Conservation (phyloP, 2,888 invertebrate genomes). For the Lasius fuliginosus region DNA sequence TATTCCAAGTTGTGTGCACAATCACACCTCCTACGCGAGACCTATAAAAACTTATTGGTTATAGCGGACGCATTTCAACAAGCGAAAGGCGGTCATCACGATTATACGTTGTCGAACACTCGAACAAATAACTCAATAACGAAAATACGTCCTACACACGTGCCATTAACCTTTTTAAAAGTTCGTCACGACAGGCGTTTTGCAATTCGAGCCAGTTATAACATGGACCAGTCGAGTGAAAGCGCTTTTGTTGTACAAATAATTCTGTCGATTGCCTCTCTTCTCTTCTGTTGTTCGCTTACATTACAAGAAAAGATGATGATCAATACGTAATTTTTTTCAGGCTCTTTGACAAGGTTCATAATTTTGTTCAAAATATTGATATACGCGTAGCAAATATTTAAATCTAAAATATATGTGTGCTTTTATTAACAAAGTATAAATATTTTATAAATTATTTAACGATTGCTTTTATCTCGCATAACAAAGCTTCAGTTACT, state of each 20-base stretch:
- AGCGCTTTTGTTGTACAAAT: constrained; percentile 64
- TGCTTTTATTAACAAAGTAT: background rate
- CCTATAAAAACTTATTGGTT: constrained; percentile 54
- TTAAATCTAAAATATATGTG: background rate
- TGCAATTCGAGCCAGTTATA: constrained; percentile 66
- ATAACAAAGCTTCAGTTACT: no score
- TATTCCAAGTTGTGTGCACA: constrained; percentile 8
- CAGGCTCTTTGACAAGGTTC: background rate
- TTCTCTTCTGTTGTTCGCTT: background rate
- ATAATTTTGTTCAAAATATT: background rate
- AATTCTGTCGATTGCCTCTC: constrained; percentile 52
- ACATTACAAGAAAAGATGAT: background rate
- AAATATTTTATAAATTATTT: no score
- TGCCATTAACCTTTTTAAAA: constrained; percentile 66
- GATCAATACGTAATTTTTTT: background rate
- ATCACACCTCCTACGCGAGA: constrained; percentile 59
- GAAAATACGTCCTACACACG: constrained; percentile 69
- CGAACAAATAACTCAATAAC: constrained; percentile 60
- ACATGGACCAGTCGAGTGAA: constrained; percentile 63
- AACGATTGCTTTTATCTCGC: no score
- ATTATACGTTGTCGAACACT: constrained; percentile 57
- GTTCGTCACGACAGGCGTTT: constrained; percentile 62
- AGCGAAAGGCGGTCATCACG: constrained; percentile 65
- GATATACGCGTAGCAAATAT: background rate
- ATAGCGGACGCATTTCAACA: constrained; percentile 50